These are phyloP conservation scores for Tipula unca DNA, from an alignment of 2,888 invertebrate species.

Conservation along the genomic window DNA sequence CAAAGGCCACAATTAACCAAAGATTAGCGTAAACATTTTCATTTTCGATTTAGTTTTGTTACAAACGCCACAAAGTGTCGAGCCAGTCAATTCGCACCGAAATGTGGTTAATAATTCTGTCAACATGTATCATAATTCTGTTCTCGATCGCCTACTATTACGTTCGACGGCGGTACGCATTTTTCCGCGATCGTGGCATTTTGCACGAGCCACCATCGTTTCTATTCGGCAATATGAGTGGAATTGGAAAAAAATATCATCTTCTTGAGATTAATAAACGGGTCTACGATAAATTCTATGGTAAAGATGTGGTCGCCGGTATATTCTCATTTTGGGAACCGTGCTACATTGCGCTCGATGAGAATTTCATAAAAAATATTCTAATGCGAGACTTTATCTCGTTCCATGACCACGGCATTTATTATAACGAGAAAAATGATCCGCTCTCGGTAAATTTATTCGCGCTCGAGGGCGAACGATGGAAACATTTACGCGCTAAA, in stretches of 20 bases:
- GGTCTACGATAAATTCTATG: conserved; percentile 31
- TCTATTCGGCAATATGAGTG: conserved; percentile 25
- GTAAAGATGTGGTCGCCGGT: conserved; percentile 34
- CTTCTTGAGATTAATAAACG: background rate
- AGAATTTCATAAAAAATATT: conserved; percentile 35
- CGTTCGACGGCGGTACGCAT: conserved; percentile 20
- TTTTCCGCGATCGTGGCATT: conserved; percentile 25
- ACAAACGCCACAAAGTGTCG: background rate
- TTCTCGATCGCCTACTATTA: background rate
- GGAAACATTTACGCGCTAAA: conserved; percentile 36
- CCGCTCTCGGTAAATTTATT: conserved; percentile 40
- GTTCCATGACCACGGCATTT: conserved; percentile 37
- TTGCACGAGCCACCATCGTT: conserved; percentile 23
- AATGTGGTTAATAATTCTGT: background rate
- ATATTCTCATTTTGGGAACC: conserved; percentile 34
- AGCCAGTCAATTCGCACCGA: background rate
- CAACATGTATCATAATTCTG: background rate
- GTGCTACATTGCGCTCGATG: conserved; percentile 33
- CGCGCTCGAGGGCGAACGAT: conserved; percentile 38
- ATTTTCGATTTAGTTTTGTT: background rate
- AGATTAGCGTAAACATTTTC: background rate
- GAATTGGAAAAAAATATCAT: conserved; percentile 16
- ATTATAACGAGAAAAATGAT: conserved; percentile 34
- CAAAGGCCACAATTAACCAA: background rate
- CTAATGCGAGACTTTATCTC: conserved; percentile 33